Percentiles rank a stretch among this genome's conserved stretches.
phyloP scores from a whole-genome alignment of 1,140 invertebrate genomes.

The Anastrepha ludens region DNA sequence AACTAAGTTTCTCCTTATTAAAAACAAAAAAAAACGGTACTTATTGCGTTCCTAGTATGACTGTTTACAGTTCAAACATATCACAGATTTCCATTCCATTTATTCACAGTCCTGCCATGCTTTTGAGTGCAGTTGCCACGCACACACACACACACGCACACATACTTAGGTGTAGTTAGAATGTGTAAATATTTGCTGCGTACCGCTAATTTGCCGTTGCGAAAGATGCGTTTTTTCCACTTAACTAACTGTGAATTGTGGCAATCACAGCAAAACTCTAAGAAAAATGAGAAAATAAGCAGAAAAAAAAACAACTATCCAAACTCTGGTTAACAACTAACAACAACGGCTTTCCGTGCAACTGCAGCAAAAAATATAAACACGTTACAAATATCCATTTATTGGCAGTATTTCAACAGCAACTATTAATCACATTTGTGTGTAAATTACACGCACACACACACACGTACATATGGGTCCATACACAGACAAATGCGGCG shows the following conservation, averaged over 20 bases:
- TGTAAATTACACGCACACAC: neutral
- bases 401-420: neutral
- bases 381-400: conserved; percentile 6
- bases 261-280: neutral
- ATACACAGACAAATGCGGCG: neutral
- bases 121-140: too few species aligned
- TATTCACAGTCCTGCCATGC: too few species aligned
- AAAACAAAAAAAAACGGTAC: too few species aligned
- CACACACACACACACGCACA: too few species aligned
- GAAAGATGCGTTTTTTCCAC: conserved; percentile 5
- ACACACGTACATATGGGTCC: neutral
- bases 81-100: neutral
- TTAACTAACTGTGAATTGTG: neutral
- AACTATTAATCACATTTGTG: neutral
- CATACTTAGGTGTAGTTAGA: neutral
- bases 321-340: neutral
- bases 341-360: neutral
- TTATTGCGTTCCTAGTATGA: too few species aligned
- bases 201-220: neutral
- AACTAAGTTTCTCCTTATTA: too few species aligned
- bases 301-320: neutral
- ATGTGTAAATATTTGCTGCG: neutral
- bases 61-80: too few species aligned
- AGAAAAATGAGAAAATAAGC: neutral
- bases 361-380: neutral